Evolutionary conservation across 2,797 vertebrate genomes (phyloP), one percentile per base, ranked within the genome.

Genomic region (Psittacula derbiana): DNA sequence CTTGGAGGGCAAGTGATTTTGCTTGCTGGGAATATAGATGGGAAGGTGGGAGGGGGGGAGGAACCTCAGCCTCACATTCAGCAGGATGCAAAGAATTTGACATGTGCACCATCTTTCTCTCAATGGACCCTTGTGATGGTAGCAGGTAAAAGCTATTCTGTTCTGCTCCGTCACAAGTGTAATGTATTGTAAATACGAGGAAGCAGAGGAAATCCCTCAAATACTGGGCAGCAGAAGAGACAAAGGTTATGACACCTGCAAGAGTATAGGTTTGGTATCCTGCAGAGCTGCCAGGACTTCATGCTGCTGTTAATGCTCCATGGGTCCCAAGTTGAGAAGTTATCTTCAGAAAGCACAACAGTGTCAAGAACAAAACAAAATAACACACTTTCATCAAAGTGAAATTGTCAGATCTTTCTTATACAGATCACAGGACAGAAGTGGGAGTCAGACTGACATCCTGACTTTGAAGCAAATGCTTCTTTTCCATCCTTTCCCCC

Each of bases 401-500:
- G 24, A 40, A 58, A 58, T 36, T 36, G n/a, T 36, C 55, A 36
- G 33, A 36, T 36, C 55, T 58, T 58, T 58, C 55, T 58, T 36
- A 58, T 24, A 58, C 55, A 17, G 33, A 2, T 36, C 16, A 27
- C 25, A 6, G 16, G 47, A 19, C 40, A 12, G 12, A 71, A 11
- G 9, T 0, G 7, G 13, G 11, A 71, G 60, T 31, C 38, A 16
- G 13, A 8, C 13, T 8, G n/a, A 30, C 21, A 57, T 14, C 50
- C 49, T 28, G 19, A 4, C 50, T 7, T 31, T 14, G 46, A 16
- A 58, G 24, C 5, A 65, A 78, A 65, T 2, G 23, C 10, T 20
- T 36, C 10, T 8, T 5, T 40, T 40, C 1, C 3, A 3, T 7
- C n/a, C 55, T 8, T 36, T n/a, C 8, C 8, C 5, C n/a, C 1